Base-by-base conservation (phyloP, 2,797 vertebrate species). In the Cygnus olor region DNA sequence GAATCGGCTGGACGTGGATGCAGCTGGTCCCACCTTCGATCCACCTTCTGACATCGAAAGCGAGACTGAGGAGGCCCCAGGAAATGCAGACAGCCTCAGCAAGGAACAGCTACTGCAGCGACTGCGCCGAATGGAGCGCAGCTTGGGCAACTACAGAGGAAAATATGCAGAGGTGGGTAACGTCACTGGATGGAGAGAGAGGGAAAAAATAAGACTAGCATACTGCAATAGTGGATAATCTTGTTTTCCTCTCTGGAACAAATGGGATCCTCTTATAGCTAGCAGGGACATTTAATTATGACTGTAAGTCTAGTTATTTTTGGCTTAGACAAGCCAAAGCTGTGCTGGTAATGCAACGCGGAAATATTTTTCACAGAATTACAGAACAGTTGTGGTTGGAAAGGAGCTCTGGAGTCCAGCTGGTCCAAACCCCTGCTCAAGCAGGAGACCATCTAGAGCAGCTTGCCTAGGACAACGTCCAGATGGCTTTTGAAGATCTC, bases 11-110 rank as follows among this genome's bases (percentile, higher is more conserved):
- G 99, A 98, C 32, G 97, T 98, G 54, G 98, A 98, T 7, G 94
- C 97, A 27, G 38, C 98, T 4, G 30, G 79, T 5, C 96, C 98
- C 7, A 57, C 96, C 4, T 99, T 98, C 34, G 99, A 99, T 72
- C 98, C 99, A 5, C 97, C 99, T 2, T 99, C 99, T 1, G 99
- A 99, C 81, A 98, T 99, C 36, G 99, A 99, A 97, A 99, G 99
- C 4, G 99, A 99, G 94, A 98, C 98, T 0, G 99, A 99, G 96
- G 99, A 99, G 66, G 91, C 97, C 2, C 74, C 92, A 1, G 98
- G 98, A 53, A 98, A 85, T 12, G 63, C 79, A 2, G 99, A 99
- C 71, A 93, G 96, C 38, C 97, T 99, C 70, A 98, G 97, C 89
- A 99, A 98, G 95, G 99, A 99, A 24, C 99, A 99, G 97, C 64